Base-by-base conservation (phyloP, 1,140 invertebrate species). In the Cheumatopsyche charites region DNA sequence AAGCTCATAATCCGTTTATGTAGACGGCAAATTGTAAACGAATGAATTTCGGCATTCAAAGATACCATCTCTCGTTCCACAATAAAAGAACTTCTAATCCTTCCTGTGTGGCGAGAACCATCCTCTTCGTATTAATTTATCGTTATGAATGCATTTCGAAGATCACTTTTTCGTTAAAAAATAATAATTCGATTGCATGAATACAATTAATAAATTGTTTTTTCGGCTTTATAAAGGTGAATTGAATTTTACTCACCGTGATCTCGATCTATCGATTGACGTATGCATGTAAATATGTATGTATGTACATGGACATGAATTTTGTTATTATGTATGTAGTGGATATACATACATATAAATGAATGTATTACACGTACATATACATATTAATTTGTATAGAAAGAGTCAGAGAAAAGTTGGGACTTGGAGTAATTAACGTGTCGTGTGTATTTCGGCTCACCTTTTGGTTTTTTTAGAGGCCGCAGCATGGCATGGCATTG, bases 1-100 rank as follows among this genome's bases (percentile, higher is more conserved):
- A 52, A 52, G 47, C 47, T 52, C 47, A 52, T 52, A 52, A 52
- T 52, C 47, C 47, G 47, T 52, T 52, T 52, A 52, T 52, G 47
- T 15, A 52, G 47, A 52, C 47, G 47, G 47, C 47, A 52, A 52
- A 52, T 52, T 52, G 47, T 52, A 52, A 52, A 52, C 47, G 47
- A 52, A 52, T 52, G 47, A 52, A 52, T 52, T 52, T 52, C 5
- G 47, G 47, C 47, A 52, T 52, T 52, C 47, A 52, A 13, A 52
- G 47, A 52, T 52, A 52, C 47, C 47, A 52, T 52, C 47, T 52
- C 45, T n/a, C 5, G 29, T 36, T 4, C 15, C 6, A 9, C 6
- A 2, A 52, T 15, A 52, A 52, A 52, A 52, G 47, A 15, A 52
- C 13, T 19, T 52, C 47, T 52, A 52, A 52, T 52, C 47, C 47